A percentile compares a stretch with the other conserved stretches of the same genome.
Evolutionary conservation across 2,113 vertebrate genomes (phyloP).

Genomic region (Nerophis ophidion): DNA sequence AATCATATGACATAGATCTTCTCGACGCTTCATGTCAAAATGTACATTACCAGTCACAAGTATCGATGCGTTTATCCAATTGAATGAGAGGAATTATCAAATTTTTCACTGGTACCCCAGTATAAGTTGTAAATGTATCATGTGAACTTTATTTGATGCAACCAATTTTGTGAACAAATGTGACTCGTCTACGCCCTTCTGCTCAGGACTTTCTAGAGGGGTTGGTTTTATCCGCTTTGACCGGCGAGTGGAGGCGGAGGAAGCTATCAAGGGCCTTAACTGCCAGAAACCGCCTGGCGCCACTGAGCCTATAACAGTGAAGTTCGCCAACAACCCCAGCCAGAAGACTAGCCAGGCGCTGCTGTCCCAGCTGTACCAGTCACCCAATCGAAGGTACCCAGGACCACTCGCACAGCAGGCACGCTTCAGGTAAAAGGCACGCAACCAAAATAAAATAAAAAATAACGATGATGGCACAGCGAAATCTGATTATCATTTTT

Average conservation of each 20-base stretch:
- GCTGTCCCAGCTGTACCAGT: conserved; percentile 97
- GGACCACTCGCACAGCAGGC: conserved; percentile 96
- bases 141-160: neutral
- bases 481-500: too few species aligned
- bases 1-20: too few species aligned
- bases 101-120: too few species aligned
- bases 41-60: too few species aligned
- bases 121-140: too few species aligned
- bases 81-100: too few species aligned
- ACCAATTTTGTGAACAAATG: neutral
- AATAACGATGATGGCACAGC: neutral
- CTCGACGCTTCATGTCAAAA: too few species aligned
- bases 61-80: too few species aligned
- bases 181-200: neutral
- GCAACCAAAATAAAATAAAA: conserved; percentile 20
- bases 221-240: conserved; percentile 98
- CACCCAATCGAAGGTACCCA: conserved; percentile 95
- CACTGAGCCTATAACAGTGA: conserved; percentile 96
- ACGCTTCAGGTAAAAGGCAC: conserved; percentile 89
- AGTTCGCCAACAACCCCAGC: conserved; percentile 99
- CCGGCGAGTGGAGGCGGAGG: conserved; percentile 94
- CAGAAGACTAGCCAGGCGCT: conserved; percentile 98
- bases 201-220: conserved; percentile 87
- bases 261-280: conserved; percentile 97
- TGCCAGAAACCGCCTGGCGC: conserved; percentile 95